Evolutionary conservation across 1,140 invertebrate species (phyloP), one percentile per base, ranked within the genome.

Genomic region (Drosophila navojoa): DNA sequence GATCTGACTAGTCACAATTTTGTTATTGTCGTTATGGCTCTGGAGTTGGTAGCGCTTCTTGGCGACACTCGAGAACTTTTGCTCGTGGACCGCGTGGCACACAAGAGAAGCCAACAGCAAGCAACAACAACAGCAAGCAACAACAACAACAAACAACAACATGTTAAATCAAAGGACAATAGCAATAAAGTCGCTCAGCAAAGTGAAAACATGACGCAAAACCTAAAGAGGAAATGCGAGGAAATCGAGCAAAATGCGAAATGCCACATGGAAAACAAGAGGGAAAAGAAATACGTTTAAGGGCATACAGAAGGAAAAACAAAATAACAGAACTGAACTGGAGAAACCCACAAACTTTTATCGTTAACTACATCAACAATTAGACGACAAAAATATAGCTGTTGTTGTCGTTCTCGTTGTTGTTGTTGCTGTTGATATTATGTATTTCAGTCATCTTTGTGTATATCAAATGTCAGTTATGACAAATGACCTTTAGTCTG

Each of bases 91-190:
- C 32, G 7, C 29, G 32, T 32, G 32, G 32, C 27, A n/a, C n/a
- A 50, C 4, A 10, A 27, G 32, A 19, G 35, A 19, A 22, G 16
- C 16, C 16, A 57, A 13, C 35, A 42, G 11, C 44, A 47, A 47
- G n/a, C 4, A 45, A 19, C 1, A 47, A 47, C 15, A 49, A 49
- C 45, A 50, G 13, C 10, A 13, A 27, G n/a, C 4, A 45, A 19
- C 1, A 47, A 47, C 15, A 49, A 49, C 45, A 50, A 27, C 10
- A 13, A 27, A 16, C 5, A 38, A 62, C 45, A 66, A 68, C 58
- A 69, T 45, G 52, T 62, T 42, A 60, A 71, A 69, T 74, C 66
- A 74, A 50, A 61, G 57, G 22, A 63, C 35, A 74, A 70, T 42
- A 45, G 52, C 52, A 50, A 69, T 69, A 69, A 69, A 73, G 58